These are phyloP conservation scores for Gila orcuttii DNA, from an alignment of 2,113 vertebrate species.

Conservation along the genomic window DNA sequence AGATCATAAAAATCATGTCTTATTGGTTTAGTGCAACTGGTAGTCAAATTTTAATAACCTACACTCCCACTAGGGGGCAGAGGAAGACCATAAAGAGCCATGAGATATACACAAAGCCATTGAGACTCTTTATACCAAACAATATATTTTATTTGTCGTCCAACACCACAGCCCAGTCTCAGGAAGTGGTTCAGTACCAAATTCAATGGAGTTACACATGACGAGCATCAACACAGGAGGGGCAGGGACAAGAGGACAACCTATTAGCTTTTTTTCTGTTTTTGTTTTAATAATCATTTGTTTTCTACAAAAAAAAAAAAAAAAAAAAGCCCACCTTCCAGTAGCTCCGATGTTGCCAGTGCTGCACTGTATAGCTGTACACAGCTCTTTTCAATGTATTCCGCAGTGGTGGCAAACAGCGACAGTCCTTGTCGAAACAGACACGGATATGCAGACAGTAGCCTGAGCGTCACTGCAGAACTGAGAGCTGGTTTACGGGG, in stretches of 20 bases:
- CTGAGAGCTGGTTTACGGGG: constrained; percentile 63
- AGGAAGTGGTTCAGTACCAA: constrained; percentile 98
- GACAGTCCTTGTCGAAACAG: constrained; percentile 26
- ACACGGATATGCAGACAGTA: constrained; percentile 47
- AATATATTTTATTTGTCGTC: constrained; percentile 99
- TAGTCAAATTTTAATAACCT: not conserved
- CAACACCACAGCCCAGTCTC: constrained; percentile 94
- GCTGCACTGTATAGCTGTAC: constrained; percentile 79
- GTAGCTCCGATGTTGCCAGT: constrained; percentile 82
- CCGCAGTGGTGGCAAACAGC: constrained; percentile 25
- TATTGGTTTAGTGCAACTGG: not conserved
- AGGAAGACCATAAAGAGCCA: constrained; percentile 1
- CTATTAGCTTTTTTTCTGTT: constrained; percentile 61
- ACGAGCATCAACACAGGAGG: constrained; percentile 93
- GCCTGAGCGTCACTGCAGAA: constrained; percentile 62
- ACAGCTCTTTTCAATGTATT: constrained; percentile 45
- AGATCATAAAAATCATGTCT: not conserved
- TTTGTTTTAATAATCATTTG: constrained; percentile 73
- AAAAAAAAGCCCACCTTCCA: constrained; percentile 71
- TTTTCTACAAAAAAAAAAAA: constrained; percentile 62
- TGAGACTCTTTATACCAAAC: constrained; percentile 87
- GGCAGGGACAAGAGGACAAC: constrained; percentile 84
- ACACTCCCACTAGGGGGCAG: constrained; percentile 31
- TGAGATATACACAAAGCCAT: constrained; percentile 63
- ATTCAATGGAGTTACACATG: constrained; percentile 99